Base-by-base conservation (phyloP, 2,797 vertebrate genomes). In the Euphonia xanthogaster region DNA sequence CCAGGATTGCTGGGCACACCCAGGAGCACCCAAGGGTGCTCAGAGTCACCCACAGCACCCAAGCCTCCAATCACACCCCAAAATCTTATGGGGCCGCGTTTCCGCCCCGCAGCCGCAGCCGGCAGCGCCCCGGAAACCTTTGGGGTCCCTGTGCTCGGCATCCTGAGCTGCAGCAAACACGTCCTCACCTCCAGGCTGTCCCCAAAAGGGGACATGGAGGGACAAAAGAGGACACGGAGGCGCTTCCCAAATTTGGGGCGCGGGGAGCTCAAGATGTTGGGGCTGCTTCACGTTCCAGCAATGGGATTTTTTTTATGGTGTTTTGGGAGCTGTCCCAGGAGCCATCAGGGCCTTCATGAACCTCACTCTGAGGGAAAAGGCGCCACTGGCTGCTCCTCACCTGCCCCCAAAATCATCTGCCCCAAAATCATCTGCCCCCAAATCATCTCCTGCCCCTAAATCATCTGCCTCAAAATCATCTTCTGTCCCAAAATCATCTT, bases 271-370 rank as follows among this genome's bases (percentile, higher is more conserved):
- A 42, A 30, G 86, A 10, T 71, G 50, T 57, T 66, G 78, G 45
- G 14, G 61, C 47, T 5, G 1, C 14, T 33, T 73, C 74, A 27
- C 2, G 7, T 54, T 48, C 47, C 44, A 22, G 18, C 13, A 23
- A 54, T 11, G 62, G 75, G 35, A 4, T 18, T 62, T 44, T 44
- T 67, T 40, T 21, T 5, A 12, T 6, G 45, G 27, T 2, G 12
- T 8, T 44, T 25, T 1, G 8, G 55, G 48, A 86, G 28, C 14
- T 42, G 77, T 33, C 18, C 66, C 42, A 8, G 4, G 9, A 77
- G 37, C n/a, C 5, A 0, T 7, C 2, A 1, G 37, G 28, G 30
- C 23, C 37, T 21, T 35, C 4, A 0, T 4, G 24, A 40, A 21
- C 24, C 31, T 78, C 54, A 3, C 10, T 28, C 6, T 1, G 53